phyloP scores from a whole-genome alignment of 1,140 invertebrate species.

The Akabosia matsudoensis region DNA sequence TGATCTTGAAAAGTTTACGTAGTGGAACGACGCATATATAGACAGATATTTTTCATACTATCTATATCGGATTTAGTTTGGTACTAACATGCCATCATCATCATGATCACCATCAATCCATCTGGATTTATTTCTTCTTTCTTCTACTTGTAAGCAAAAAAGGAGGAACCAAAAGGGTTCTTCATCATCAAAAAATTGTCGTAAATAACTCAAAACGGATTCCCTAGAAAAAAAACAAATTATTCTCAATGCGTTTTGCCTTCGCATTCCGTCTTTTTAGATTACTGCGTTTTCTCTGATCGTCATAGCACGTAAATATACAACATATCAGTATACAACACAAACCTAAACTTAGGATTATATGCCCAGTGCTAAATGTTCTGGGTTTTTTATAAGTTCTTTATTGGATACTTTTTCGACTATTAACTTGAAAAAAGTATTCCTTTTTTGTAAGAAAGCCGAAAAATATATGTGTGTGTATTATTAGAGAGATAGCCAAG shows the following conservation, averaged over 20 bases:
- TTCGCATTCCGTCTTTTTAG: conserved; percentile 21
- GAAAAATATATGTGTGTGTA: not conserved
- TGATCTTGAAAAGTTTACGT: not conserved
- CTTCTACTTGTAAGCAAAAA: conserved; percentile 20
- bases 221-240: conserved; percentile 21
- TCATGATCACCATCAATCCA: conserved; percentile 19
- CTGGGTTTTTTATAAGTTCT: too few relatives aligned
- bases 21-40: not conserved
- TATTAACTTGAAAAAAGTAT: conserved; percentile 15
- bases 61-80: not conserved
- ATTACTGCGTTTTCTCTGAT: not conserved
- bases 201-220: conserved; percentile 25
- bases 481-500: not conserved
- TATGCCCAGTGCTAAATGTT: too few relatives aligned
- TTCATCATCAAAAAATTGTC: conserved; percentile 25
- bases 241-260: conserved; percentile 5
- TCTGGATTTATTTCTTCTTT: conserved; percentile 29
- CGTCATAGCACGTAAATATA: too few relatives aligned
- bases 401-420: conserved; percentile 1
- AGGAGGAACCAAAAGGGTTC: conserved; percentile 24
- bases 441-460: conserved; percentile 1
- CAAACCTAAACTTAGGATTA: too few relatives aligned
- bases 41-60: not conserved
- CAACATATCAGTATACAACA: too few relatives aligned
- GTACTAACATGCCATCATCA: not conserved